Evolutionary conservation across 1,140 invertebrate species (phyloP), one percentile per base, ranked within the genome.

Genomic region (Lasioglossum baleicum): DNA sequence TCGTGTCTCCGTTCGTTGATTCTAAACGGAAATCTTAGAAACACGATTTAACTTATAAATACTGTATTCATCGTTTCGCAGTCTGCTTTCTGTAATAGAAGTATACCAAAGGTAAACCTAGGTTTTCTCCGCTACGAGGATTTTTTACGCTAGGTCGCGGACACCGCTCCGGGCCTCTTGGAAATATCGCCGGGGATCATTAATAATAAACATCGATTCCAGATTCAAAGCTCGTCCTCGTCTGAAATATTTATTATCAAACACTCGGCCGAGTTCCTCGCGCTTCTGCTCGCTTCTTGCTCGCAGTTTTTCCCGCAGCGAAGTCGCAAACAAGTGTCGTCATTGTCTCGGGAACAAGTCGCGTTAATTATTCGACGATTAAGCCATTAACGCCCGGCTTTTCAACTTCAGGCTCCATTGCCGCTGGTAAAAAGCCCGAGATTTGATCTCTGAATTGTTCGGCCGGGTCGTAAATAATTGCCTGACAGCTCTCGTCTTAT

Each of bases 111-210:
- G 0, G 8, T 1, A 11, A 11, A 10, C 0, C 8, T 10, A 11
- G 44, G 11, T 11, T 58, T 22, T 22, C 40, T 13, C 22, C 11
- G 20, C 40, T 53, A 76, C 51, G 8, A 68, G 68, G 7, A 68
- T 69, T 76, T 76, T 76, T 76, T 69, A 76, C 65, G 65, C 53
- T 53, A 76, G 56, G 22, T 61, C 74, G 74, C 56, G 40, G 22
- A 73, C 42, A 15, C 22, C 20, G 35, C 74, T 64, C 60, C 42
- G 74, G 42, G 20, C 15, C 48, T 26, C 11, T 26, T 13, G 11
- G 2, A 7, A 64, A 65, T 40, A 11, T 65, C 35, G 35, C 20
- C 8, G 20, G 6, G 58, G 26, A 26, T 26, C 22, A 60, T 60
- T 60, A 26, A 60, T 26, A 60, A 60, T 26, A 60, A 60, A 60